These are phyloP conservation scores for Apantesis nais DNA, from an alignment of 2,888 invertebrate genomes.

Conservation along the genomic window DNA sequence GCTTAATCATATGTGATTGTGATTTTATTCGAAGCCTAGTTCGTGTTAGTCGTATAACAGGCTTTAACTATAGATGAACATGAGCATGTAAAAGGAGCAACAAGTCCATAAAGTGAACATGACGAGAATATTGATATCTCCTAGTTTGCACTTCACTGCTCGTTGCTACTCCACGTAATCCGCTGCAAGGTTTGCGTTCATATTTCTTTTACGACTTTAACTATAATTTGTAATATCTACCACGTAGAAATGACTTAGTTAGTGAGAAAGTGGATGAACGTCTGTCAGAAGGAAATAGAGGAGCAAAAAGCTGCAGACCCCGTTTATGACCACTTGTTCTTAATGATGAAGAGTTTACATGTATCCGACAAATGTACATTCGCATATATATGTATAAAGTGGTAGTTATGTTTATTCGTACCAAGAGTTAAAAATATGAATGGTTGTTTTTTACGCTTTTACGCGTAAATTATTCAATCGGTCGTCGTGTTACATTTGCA, in stretches of 20 bases:
- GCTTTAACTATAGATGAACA: neutral
- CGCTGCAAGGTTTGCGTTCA: neutral
- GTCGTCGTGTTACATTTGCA: too few species aligned
- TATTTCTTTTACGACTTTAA: neutral
- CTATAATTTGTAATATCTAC: neutral
- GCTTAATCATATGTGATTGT: too few species aligned
- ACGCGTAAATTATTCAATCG: too few species aligned
- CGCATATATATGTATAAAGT: neutral
- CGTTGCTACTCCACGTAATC: neutral
- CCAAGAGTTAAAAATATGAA: too few species aligned
- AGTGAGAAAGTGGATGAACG: neutral
- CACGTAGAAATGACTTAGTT: neutral
- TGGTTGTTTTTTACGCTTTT: too few species aligned
- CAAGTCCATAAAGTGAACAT: neutral
- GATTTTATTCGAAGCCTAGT: too few species aligned
- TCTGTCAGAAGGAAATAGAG: neutral
- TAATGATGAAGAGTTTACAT: neutral
- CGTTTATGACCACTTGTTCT: neutral
- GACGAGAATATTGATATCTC: neutral
- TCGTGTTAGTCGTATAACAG: neutral
- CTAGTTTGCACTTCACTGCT: conserved; percentile 2
- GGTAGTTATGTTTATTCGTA: too few species aligned
- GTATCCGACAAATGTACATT: neutral
- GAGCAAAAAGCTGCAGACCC: neutral
- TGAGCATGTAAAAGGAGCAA: neutral